Percentiles rank a stretch among this genome's conserved stretches.
Conservation (phyloP, 1,140 invertebrate species). For the Babylonia areolata region DNA sequence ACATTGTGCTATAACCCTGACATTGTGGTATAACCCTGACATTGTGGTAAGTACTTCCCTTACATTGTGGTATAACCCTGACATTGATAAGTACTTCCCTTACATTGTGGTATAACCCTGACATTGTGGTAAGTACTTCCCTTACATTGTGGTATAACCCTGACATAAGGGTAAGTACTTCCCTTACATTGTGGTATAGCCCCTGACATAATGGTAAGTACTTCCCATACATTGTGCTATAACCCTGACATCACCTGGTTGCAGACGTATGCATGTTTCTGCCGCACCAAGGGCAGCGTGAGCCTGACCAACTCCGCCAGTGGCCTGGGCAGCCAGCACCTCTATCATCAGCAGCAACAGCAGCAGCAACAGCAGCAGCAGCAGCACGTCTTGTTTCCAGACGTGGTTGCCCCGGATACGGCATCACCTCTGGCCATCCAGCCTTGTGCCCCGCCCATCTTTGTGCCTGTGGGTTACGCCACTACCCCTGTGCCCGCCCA, state of each 20-base stretch:
- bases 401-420: slow-evolving; percentile 47
- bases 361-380: slow-evolving; percentile 18
- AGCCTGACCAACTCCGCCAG: not conserved
- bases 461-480: slow-evolving; percentile 58
- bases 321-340: slow-evolving; percentile 14
- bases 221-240: slow-evolving; percentile 55
- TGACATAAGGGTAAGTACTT: no score
- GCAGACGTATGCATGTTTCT: slow-evolving; percentile 17
- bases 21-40: no score
- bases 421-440: slow-evolving; percentile 69
- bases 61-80: no score
- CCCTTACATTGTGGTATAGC: no score
- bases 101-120: no score
- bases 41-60: no score
- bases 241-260: not conserved
- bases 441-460: slow-evolving; percentile 63
- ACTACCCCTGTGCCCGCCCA: slow-evolving; percentile 63
- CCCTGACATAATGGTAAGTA: no score
- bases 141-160: no score
- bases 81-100: no score
- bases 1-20: no score
- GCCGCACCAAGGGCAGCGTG: not conserved
- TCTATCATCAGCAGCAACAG: slow-evolving; percentile 21
- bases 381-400: slow-evolving; percentile 26
- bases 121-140: no score